A percentile compares a stretch with the other conserved stretches of the same genome.
Conservation (phyloP, 2,888 invertebrate species). For the Acleris sparsana region DNA sequence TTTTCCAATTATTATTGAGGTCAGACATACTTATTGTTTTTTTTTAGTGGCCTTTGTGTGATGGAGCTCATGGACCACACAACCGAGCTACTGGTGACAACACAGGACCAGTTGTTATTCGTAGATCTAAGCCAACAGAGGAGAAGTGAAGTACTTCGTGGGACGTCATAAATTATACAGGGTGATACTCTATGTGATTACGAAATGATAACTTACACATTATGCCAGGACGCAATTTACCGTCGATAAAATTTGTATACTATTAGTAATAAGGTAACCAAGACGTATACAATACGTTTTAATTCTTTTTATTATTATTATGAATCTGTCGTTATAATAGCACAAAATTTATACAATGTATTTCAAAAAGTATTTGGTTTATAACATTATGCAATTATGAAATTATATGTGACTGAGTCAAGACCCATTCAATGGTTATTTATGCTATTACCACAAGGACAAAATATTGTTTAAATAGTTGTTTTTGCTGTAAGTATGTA, state of each 20-base stretch:
- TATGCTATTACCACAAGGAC: too few species aligned
- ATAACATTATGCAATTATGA: too few species aligned
- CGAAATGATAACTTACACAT: slow-evolving; percentile 1
- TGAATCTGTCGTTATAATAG: too few species aligned
- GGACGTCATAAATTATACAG: slow-evolving; percentile 2
- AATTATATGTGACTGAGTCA: too few species aligned
- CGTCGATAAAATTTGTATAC: slow-evolving; percentile 3
- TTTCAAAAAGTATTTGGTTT: too few species aligned
- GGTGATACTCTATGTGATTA: slow-evolving; percentile 25
- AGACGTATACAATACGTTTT: background rate
- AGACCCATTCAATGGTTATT: too few species aligned
- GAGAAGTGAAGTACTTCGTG: slow-evolving; percentile 19
- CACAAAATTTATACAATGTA: too few species aligned
- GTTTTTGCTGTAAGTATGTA: too few species aligned
- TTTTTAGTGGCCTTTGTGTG: slow-evolving; percentile 33
- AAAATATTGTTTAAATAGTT: too few species aligned
- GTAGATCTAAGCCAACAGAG: slow-evolving; percentile 24
- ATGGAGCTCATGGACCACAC: slow-evolving; percentile 34
- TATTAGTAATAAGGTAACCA: slow-evolving; percentile 15
- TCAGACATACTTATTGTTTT: too few species aligned
- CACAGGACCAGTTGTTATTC: slow-evolving; percentile 30
- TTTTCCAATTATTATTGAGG: too few species aligned
- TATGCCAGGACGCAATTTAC: slow-evolving; percentile 14
- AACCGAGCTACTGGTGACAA: slow-evolving; percentile 33
- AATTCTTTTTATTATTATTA: too few species aligned